Base-by-base conservation (phyloP, 2,113 vertebrate genomes). In the Tupaia chinensis region DNA sequence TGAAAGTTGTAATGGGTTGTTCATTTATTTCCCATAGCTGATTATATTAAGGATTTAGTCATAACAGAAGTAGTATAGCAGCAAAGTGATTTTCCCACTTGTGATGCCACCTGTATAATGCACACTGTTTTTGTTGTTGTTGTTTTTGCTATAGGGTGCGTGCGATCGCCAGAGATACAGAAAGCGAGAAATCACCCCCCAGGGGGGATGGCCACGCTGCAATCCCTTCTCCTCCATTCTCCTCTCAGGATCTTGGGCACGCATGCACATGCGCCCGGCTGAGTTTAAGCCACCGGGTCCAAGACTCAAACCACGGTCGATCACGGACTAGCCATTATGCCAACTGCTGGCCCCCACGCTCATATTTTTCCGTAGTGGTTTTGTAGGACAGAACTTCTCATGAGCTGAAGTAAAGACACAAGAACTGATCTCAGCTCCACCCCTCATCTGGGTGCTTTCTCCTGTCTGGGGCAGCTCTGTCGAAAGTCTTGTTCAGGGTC, bases 11-110 rank as follows among this genome's bases (percentile, higher is more conserved):
- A 76, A 69, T 74, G 12, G 9, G 44, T 77, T 87, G 63, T 58
- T 94, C n/a, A n/a, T 63, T 94, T 83, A 74, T 90, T 94, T 65
- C 61, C 56, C 86, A 32, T 66, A n/a, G 23, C 83, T 91, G 13
- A 65, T 90, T 87, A 19, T 70, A 29, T 78, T 13, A 61, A 91
- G 54, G 10, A 78, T 34, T 27, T 32, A 60, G 15, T 91, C n/a
- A 11, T 58, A 32, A 74, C 14, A 87, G 25, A 69, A 76, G 23
- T 79, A 78, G 58, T 70, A 20, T 1, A 77, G 72, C 84, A 93
- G 14, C 65, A 61, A 74, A 78, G 20, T 61, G 17, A 58, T 66
- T 95, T 90, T 86, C 61, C 53, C 22, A 1, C 65, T 83, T 73
- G 16, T 11, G 80, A 79, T 79, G 44, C 13, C 66, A 83, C 29